A percentile compares a stretch with the other conserved stretches of the same genome.
Evolutionary conservation across 2,888 invertebrate species (phyloP).

Genomic region (Cephus pulcher): DNA sequence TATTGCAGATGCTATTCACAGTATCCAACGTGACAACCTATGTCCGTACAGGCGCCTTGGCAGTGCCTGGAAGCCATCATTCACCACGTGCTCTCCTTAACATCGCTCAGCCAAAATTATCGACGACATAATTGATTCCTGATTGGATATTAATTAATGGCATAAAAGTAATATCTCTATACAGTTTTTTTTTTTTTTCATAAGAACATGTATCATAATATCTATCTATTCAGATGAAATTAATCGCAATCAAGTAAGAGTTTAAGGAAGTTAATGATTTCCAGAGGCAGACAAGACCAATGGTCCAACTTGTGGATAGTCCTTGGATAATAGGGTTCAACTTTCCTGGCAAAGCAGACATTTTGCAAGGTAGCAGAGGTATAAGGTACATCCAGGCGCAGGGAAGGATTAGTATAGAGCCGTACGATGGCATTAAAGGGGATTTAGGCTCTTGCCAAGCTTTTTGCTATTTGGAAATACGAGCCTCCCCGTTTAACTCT

Average conservation of each 20-base stretch:
- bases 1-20: neutral
- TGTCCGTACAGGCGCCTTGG: neutral
- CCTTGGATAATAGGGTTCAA: neutral
- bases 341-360: neutral
- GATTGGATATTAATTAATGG: neutral
- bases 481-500: neutral
- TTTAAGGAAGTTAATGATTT: neutral
- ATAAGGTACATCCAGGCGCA: neutral
- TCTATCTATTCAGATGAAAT: neutral
- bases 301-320: neutral
- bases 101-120: neutral
- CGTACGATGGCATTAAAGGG: neutral
- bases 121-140: neutral
- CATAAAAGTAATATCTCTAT: neutral
- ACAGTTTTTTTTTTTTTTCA: neutral
- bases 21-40: neutral
- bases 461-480: neutral
- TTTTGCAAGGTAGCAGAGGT: neutral
- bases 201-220: neutral
- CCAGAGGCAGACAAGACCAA: neutral
- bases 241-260: neutral
- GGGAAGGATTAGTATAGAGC: neutral
- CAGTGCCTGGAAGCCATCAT: neutral
- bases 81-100: neutral
- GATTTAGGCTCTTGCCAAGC: neutral